Conservation (phyloP, 2,113 vertebrate genomes). For the Hypanus sabinus region DNA sequence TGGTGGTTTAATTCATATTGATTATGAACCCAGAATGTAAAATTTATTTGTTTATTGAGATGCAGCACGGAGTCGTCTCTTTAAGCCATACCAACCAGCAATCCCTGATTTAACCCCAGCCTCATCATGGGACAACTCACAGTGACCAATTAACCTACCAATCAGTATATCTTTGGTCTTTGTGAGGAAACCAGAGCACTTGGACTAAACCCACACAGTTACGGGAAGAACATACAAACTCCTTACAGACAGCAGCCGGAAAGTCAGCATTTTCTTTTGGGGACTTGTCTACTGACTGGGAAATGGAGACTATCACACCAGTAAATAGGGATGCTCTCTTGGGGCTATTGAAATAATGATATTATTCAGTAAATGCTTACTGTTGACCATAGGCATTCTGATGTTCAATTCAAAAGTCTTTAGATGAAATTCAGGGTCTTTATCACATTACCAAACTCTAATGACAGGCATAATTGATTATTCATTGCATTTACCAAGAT, state of each 20-base stretch:
- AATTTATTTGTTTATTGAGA: background rate
- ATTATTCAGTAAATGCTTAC: background rate
- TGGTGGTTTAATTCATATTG: background rate
- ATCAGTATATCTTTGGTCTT: too few species aligned
- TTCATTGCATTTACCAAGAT: background rate
- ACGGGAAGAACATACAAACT: too few species aligned
- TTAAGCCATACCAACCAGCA: too few species aligned
- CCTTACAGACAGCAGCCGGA: too few species aligned
- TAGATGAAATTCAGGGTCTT: too few species aligned
- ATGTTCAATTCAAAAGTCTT: background rate
- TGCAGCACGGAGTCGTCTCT: too few species aligned
- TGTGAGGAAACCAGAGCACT: too few species aligned
- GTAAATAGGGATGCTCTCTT: background rate
- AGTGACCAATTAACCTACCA: too few species aligned
- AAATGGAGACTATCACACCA: background rate
- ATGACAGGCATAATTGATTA: background rate
- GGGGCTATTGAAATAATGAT: background rate
- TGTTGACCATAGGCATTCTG: background rate
- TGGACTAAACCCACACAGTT: too few species aligned
- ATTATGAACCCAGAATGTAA: background rate
- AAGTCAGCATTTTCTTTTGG: background rate
- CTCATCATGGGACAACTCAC: too few species aligned
- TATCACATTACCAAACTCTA: background rate
- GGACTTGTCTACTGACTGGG: too few species aligned
- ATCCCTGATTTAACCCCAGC: too few species aligned